phyloP scores from a whole-genome alignment of 2,113 vertebrate genomes.

The Lagopus leucura region DNA sequence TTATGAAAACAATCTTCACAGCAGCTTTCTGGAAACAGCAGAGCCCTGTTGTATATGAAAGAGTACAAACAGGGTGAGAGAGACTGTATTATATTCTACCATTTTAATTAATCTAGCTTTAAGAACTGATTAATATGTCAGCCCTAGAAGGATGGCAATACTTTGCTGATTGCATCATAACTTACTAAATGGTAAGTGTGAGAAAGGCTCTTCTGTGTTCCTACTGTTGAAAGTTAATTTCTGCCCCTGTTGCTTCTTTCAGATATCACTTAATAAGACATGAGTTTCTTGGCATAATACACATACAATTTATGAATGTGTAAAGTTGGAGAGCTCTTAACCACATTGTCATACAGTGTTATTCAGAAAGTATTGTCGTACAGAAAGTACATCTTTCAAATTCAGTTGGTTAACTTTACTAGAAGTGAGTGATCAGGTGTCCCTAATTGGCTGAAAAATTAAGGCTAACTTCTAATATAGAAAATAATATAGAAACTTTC shows the following conservation, averaged over 20 bases:
- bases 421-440: neutral
- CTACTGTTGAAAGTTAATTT: neutral
- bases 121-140: neutral
- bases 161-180: neutral
- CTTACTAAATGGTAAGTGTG: neutral
- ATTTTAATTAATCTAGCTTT: neutral
- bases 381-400: neutral
- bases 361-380: neutral
- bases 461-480: neutral
- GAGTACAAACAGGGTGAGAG: neutral
- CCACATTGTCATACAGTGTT: fast-evolving
- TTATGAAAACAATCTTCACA: neutral
- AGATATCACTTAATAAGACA: neutral
- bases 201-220: neutral
- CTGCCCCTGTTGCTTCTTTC: neutral
- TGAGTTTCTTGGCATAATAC: neutral
- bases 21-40: neutral
- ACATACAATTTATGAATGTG: neutral
- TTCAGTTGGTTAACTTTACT: neutral
- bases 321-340: neutral
- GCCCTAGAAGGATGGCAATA: neutral
- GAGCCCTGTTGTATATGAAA: neutral
- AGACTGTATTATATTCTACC: neutral
- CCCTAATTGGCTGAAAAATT: neutral
- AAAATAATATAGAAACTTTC: neutral